phyloP scores from a whole-genome alignment of 1,140 invertebrate genomes.

The Fopius arisanus region DNA sequence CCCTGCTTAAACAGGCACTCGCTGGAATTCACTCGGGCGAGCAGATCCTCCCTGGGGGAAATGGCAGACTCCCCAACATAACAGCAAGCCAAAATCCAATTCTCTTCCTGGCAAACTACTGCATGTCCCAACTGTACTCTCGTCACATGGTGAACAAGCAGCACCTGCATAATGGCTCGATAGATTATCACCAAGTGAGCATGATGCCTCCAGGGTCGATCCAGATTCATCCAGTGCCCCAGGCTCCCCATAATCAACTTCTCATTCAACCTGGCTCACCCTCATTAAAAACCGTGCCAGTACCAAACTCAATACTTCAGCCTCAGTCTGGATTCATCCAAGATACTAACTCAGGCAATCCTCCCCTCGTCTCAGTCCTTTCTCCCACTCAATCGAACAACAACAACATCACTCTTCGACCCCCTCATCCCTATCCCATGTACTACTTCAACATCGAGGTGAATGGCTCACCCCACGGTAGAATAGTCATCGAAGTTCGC shows the following conservation, averaged over 20 bases:
- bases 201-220: slow-evolving; percentile 53
- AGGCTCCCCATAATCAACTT: slow-evolving; percentile 40
- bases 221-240: slow-evolving; percentile 48
- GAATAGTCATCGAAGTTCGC: slow-evolving; percentile 84
- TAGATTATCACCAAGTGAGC: slow-evolving; percentile 64
- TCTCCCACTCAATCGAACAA: slow-evolving; percentile 60
- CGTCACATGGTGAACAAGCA: slow-evolving; percentile 71
- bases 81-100: slow-evolving; percentile 69
- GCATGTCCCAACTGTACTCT: slow-evolving; percentile 76
- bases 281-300: slow-evolving; percentile 50
- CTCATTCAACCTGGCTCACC: slow-evolving; percentile 58
- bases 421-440: slow-evolving; percentile 70
- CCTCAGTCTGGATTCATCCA: slow-evolving; percentile 52
- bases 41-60: slow-evolving; percentile 55
- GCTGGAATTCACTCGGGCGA: slow-evolving; percentile 69
- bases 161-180: slow-evolving; percentile 66
- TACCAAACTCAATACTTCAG: slow-evolving; percentile 56
- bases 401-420: slow-evolving; percentile 46
- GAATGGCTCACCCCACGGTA: slow-evolving; percentile 73
- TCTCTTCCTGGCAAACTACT: slow-evolving; percentile 77
- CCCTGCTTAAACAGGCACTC: slow-evolving; percentile 71
- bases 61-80: slow-evolving; percentile 57
- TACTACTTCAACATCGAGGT: slow-evolving; percentile 83
- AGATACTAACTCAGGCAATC: slow-evolving; percentile 40
- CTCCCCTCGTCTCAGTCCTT: slow-evolving; percentile 59